These are phyloP conservation scores for Pipistrellus nathusii DNA, from an alignment of 2,797 vertebrate species.

Conservation along the genomic window DNA sequence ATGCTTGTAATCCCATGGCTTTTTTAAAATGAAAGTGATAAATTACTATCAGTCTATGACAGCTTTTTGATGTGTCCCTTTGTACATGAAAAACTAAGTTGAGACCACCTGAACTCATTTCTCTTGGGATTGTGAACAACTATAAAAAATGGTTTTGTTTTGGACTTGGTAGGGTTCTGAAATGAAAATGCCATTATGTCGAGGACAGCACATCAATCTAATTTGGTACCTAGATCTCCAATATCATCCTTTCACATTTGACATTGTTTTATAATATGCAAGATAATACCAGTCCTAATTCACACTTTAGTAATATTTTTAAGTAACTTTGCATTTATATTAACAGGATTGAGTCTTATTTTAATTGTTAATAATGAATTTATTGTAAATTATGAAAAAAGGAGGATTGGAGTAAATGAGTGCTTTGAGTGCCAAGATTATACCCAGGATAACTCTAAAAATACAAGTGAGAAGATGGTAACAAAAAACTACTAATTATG, in stretches of 20 bases:
- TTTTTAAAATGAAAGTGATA: conserved; percentile 86
- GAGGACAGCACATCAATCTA: conserved; percentile 90
- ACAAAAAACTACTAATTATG: background rate
- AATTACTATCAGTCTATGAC: conserved; percentile 86
- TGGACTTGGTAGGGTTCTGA: conserved; percentile 86
- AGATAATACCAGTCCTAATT: conserved; percentile 58
- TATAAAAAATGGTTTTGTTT: conserved; percentile 91
- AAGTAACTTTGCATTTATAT: conserved; percentile 42
- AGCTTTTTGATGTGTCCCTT: conserved; percentile 87
- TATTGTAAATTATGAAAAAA: background rate
- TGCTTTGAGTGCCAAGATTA: background rate
- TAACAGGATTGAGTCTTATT: background rate
- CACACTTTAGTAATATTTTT: conserved; percentile 58
- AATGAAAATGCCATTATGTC: conserved; percentile 89
- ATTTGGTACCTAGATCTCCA: conserved; percentile 85
- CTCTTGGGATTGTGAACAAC: conserved; percentile 87
- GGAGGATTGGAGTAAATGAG: background rate
- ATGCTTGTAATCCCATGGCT: conserved; percentile 79
- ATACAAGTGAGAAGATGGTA: background rate
- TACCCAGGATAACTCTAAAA: fast-evolving
- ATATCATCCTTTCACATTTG: conserved; percentile 75
- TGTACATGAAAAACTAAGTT: conserved; percentile 84
- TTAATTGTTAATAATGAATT: conserved; percentile 49
- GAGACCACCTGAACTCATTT: conserved; percentile 89
- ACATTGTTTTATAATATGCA: conserved; percentile 76